Evolutionary conservation across 2,113 vertebrate genomes (phyloP).

Genomic region (Trogon melanurus): DNA sequence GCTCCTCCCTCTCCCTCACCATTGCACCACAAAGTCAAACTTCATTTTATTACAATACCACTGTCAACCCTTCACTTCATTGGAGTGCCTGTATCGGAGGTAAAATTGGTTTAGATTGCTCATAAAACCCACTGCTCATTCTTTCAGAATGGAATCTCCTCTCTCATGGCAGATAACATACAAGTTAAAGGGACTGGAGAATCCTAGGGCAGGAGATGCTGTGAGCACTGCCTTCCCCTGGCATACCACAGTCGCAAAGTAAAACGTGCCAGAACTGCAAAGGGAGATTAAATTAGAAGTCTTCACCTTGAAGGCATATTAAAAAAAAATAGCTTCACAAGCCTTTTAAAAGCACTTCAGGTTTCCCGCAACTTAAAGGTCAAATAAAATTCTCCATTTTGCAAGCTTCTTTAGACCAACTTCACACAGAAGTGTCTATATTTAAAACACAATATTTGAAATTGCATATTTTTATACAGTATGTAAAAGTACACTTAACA

Average conservation of each 20-base stretch:
- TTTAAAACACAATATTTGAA: not conserved
- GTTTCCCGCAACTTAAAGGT: not conserved
- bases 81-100: not conserved
- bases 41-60: not conserved
- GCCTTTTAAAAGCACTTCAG: not conserved
- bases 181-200: not conserved
- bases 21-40: not conserved
- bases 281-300: not conserved
- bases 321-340: not conserved
- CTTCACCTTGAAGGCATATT: not conserved
- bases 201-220: not conserved
- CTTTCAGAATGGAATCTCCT: not conserved
- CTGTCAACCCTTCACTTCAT: not conserved
- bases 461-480: not conserved
- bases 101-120: not conserved
- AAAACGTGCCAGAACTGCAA: not conserved
- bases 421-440: not conserved
- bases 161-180: not conserved
- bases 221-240: not conserved
- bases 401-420: not conserved
- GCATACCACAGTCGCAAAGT: not conserved
- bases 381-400: not conserved
- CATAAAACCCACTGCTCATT: not conserved
- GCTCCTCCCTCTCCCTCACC: not conserved
- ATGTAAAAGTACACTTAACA: not conserved